Evolutionary conservation across 2,797 vertebrate genomes (phyloP).

Genomic region (Artibeus lituratus): DNA sequence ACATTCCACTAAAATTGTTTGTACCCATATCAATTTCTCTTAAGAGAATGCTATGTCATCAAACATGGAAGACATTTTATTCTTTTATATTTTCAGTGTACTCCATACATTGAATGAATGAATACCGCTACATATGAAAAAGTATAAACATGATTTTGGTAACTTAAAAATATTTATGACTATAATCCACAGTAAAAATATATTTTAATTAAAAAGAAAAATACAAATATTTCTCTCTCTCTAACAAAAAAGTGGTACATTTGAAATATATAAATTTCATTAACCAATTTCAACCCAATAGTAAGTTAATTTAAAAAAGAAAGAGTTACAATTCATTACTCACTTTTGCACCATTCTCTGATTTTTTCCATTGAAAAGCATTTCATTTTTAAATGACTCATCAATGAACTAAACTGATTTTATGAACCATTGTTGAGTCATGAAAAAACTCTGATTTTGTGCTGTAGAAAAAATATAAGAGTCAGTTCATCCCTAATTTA

Average conservation of each 20-base stretch:
- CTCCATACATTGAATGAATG: not conserved
- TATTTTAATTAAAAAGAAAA: not conserved
- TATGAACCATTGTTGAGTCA: not conserved
- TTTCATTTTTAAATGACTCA: not conserved
- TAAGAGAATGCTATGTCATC: not conserved
- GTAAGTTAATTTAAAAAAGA: not conserved
- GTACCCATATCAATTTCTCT: not conserved
- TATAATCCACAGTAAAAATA: not conserved
- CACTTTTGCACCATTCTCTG: not conserved
- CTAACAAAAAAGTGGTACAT: not conserved
- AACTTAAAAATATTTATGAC: not conserved
- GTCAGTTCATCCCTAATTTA: not conserved
- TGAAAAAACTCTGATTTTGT: not conserved
- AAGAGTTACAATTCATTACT: not conserved
- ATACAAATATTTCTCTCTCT: not conserved
- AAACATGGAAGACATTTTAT: not conserved
- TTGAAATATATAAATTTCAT: not conserved
- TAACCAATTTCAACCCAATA: not conserved
- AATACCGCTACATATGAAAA: not conserved
- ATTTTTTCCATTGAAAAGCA: not conserved
- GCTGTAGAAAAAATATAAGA: not conserved
- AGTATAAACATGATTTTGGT: not conserved
- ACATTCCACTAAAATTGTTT: not conserved
- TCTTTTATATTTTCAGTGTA: not conserved
- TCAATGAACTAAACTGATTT: not conserved